phyloP scores from a whole-genome alignment of 1,140 invertebrate genomes.

The Proales similis region DNA sequence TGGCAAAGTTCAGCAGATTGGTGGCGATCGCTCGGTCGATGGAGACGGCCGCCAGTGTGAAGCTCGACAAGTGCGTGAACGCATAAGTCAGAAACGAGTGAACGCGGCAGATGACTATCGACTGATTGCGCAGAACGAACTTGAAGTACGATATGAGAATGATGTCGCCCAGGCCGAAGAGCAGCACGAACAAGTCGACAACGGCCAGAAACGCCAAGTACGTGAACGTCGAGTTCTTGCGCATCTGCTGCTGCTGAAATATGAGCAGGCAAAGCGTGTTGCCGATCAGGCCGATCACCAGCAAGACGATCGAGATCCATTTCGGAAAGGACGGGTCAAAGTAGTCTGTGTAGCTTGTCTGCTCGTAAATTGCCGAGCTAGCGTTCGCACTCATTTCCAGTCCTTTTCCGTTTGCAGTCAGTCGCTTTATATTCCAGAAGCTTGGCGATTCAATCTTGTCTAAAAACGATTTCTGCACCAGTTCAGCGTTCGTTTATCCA shows the following conservation, averaged over 20 bases:
- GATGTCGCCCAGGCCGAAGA: constrained; percentile 28
- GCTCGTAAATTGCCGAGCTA: no score
- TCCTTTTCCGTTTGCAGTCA: no score
- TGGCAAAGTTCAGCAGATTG: constrained; percentile 25
- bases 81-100: constrained; percentile 33
- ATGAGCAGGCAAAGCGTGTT: constrained; percentile 27
- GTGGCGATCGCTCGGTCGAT: constrained; percentile 31
- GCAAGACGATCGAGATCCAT: constrained; percentile 7
- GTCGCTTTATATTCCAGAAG: no score
- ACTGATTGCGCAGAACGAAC: not conserved
- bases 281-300: constrained; percentile 13
- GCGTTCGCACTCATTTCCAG: no score
- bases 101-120: constrained; percentile 13
- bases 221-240: constrained; percentile 33
- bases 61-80: constrained; percentile 20
- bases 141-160: constrained; percentile 27
- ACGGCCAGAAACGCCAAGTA: constrained; percentile 36
- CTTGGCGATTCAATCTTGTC: no score
- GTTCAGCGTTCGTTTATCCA: no score
- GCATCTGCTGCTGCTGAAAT: constrained; percentile 11
- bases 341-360: no score
- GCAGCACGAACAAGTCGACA: constrained; percentile 11
- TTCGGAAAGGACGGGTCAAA: constrained; percentile 29
- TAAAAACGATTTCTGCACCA: no score
- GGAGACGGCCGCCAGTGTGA: constrained; percentile 18